phyloP scores from a whole-genome alignment of 1,140 invertebrate genomes.

The Drosophila pruinosa region DNA sequence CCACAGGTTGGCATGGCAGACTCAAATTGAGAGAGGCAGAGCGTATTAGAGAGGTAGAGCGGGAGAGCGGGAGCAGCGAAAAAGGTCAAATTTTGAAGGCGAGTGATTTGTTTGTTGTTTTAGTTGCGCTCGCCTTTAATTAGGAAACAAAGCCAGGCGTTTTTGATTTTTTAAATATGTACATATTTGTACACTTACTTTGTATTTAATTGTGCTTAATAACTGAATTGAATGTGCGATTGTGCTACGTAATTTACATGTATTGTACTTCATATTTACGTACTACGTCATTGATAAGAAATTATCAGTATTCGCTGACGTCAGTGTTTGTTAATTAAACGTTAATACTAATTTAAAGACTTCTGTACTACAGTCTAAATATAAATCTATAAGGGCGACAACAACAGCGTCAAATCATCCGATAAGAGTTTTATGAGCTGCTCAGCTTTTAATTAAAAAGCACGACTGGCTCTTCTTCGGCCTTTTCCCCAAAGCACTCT shows the following conservation, averaged over 20 bases:
- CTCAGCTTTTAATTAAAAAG: slow-evolving; percentile 39
- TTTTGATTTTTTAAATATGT: too few relatives aligned
- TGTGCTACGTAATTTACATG: neutral
- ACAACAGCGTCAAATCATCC: slow-evolving; percentile 17
- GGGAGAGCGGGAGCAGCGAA: slow-evolving; percentile 28
- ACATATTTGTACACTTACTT: too few relatives aligned
- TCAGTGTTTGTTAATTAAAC: slow-evolving; percentile 33
- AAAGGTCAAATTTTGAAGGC: slow-evolving; percentile 71
- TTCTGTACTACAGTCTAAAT: slow-evolving; percentile 5
- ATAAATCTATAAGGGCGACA: neutral
- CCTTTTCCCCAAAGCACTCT: slow-evolving; percentile 11
- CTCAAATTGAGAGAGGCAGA: slow-evolving; percentile 2
- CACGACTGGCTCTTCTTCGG: neutral
- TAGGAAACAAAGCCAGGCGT: slow-evolving; percentile 63
- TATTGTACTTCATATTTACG: neutral
- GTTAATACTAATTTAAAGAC: slow-evolving; percentile 5
- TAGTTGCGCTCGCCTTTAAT: slow-evolving; percentile 57
- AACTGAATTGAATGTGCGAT: too few relatives aligned
- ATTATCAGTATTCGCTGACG: slow-evolving; percentile 14
- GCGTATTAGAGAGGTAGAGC: slow-evolving; percentile 5
- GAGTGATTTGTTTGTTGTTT: slow-evolving; percentile 64
- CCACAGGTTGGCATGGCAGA: slow-evolving; percentile 33
- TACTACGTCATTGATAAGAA: slow-evolving; percentile 1
- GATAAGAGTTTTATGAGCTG: slow-evolving; percentile 48
- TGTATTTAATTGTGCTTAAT: too few relatives aligned